A percentile compares a stretch with the other conserved stretches of the same genome.
phyloP scores from a whole-genome alignment of 2,797 vertebrate species.

The Halcyon smyrnensis region DNA sequence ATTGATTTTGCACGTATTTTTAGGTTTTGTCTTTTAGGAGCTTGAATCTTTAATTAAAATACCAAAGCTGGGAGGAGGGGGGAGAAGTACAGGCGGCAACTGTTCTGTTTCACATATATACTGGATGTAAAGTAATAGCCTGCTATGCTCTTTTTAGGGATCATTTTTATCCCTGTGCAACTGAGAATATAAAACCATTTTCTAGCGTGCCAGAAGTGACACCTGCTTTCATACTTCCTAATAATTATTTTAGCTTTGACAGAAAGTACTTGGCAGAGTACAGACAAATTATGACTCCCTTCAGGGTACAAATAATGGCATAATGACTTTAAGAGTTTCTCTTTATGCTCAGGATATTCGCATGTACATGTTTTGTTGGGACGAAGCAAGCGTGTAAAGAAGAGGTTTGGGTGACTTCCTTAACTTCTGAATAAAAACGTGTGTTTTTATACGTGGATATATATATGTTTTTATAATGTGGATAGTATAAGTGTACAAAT shows the following conservation, averaged over 20 bases:
- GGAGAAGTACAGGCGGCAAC: neutral
- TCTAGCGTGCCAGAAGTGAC: slow-evolving; percentile 67
- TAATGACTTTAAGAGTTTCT: slow-evolving; percentile 58
- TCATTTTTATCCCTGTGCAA: slow-evolving; percentile 62
- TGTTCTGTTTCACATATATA: slow-evolving; percentile 44
- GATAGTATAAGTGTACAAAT: neutral
- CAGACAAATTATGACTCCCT: slow-evolving; percentile 59
- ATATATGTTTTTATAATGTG: neutral
- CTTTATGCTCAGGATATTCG: slow-evolving; percentile 25
- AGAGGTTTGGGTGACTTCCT: neutral
- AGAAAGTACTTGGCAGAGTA: slow-evolving; percentile 61
- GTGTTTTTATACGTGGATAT: neutral
- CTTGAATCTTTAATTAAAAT: slow-evolving; percentile 72
- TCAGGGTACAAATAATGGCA: slow-evolving; percentile 62
- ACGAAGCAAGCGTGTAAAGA: neutral
- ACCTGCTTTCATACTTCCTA: slow-evolving; percentile 76
- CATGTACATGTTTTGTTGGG: slow-evolving; percentile 30
- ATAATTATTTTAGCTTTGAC: slow-evolving; percentile 75
- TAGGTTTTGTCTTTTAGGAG: slow-evolving; percentile 60
- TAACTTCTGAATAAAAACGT: neutral
- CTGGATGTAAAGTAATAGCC: slow-evolving; percentile 48
- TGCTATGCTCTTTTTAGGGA: slow-evolving; percentile 69
- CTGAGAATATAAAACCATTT: slow-evolving; percentile 65
- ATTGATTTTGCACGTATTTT: slow-evolving; percentile 56
- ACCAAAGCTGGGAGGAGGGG: neutral